Base-by-base conservation (phyloP, 2,797 vertebrate species). In the Catostomus latipinnis region DNA sequence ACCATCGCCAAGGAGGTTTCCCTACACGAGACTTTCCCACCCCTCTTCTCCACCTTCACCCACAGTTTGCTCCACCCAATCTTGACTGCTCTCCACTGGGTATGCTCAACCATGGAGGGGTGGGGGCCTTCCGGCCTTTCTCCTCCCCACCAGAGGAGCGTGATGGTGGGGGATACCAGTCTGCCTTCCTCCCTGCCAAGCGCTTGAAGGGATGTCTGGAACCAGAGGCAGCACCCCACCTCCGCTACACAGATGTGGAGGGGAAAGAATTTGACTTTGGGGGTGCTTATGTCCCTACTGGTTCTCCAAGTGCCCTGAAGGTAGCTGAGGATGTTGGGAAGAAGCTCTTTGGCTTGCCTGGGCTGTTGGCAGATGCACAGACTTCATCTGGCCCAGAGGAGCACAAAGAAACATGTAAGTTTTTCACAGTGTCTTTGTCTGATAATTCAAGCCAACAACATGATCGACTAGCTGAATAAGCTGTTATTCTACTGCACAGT, bases 51-150 rank as follows among this genome's bases (percentile, higher is more conserved):
- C 98, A 99, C 90, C 96, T 99, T 81, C 97, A 99, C 88, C 97
- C 95, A 12, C 97, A 98, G 91, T 99, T 99, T 88, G 96, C 95
- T 16, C 96, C 97, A 63, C 96, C 97, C 16, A 98, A 97, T 90
- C 93, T 98, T 91, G 97, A 99, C 96, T 98, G 97, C 91, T 96
- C 97, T 88, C 94, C 97, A 0, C 94, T 99, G 86, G 95, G 97
- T 84, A 96, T 99, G 95, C 94, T 99, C 82, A 97, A 96, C 89
- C 98, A 98, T 88, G 97, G 97, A 0, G 96, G 96, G 0, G 96
- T 98, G 16, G 98, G 97, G 14, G 98, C 97, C 85, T 99, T 99
- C 90, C 94, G 97, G 53, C 97, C 98, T 57, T 99, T 99, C 85
- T 95, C 97, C 8, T 98, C 97, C 70, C 90, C 92, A 0, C 94